Conservation (phyloP, 2,113 vertebrate species). For the Acanthochromis polyacanthus region DNA sequence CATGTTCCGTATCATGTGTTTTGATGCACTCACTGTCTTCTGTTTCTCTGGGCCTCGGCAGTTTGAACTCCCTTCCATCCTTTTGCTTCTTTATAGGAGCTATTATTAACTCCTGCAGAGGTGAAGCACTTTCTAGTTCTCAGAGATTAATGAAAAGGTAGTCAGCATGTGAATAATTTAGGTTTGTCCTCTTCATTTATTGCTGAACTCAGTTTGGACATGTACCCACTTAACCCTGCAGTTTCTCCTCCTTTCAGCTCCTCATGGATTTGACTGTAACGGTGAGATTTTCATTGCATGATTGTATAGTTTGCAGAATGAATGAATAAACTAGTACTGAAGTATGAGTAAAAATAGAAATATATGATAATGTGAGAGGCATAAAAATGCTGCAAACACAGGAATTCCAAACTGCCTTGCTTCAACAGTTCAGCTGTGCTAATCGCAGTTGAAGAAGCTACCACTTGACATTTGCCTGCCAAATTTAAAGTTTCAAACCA, state of each 20-base stretch:
- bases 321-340: slow-evolving; percentile 9
- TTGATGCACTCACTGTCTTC: background rate
- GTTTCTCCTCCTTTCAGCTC: slow-evolving; percentile 13
- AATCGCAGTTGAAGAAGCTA: background rate
- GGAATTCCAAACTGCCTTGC: background rate
- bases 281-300: background rate
- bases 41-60: slow-evolving; percentile 25
- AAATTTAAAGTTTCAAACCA: slow-evolving; percentile 10
- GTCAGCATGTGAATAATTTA: slow-evolving; percentile 78
- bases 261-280: background rate
- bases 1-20: background rate
- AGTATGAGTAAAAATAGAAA: slow-evolving; percentile 6
- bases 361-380: background rate
- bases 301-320: background rate
- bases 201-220: slow-evolving; percentile 52
- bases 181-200: slow-evolving; percentile 63
- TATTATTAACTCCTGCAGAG: slow-evolving; percentile 77
- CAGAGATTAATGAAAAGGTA: slow-evolving; percentile 79
- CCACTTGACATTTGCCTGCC: slow-evolving; percentile 28
- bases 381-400: background rate
- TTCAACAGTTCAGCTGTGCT: slow-evolving; percentile 16
- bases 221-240: slow-evolving; percentile 38
- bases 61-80: slow-evolving; percentile 22
- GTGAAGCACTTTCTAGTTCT: slow-evolving; percentile 67
- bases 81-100: slow-evolving; percentile 52